Conservation (phyloP, 2,113 vertebrate species). For the Pachypanchax playfairii region DNA sequence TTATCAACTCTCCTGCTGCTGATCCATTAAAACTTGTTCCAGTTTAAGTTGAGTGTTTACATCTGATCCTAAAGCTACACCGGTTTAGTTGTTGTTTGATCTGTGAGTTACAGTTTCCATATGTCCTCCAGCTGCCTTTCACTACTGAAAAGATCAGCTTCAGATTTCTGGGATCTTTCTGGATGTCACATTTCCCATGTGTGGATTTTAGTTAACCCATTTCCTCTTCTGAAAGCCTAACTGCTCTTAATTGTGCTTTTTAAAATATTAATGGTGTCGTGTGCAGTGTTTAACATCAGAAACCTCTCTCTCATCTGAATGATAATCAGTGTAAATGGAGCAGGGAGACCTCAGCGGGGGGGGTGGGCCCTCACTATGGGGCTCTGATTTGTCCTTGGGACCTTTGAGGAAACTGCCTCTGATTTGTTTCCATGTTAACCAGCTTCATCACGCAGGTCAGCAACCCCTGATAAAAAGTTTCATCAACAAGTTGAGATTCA, state of each 20-base stretch:
- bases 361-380: slow-evolving; percentile 23
- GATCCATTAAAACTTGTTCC: too few species aligned
- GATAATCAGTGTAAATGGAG: slow-evolving; percentile 73
- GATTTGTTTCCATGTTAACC: neutral
- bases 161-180: neutral
- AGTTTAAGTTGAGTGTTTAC: too few species aligned
- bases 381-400: slow-evolving; percentile 17
- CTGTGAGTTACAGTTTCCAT: too few species aligned
- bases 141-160: neutral
- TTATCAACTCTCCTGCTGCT: neutral
- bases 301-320: slow-evolving; percentile 68
- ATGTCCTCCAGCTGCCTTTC: neutral
- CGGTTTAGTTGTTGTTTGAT: too few species aligned
- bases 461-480: too few species aligned
- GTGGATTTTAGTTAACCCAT: slow-evolving; percentile 12
- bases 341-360: slow-evolving; percentile 16
- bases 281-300: slow-evolving; percentile 53
- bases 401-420: slow-evolving; percentile 15
- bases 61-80: too few species aligned
- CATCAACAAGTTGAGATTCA: too few species aligned
- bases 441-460: too few species aligned
- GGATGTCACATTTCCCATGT: slow-evolving; percentile 10
- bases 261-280: slow-evolving; percentile 70
- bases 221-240: slow-evolving; percentile 55
- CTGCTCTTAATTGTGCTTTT: slow-evolving; percentile 71